Base-by-base conservation (phyloP, 2,113 vertebrate genomes). In the Lycocorax pyrrhopterus region DNA sequence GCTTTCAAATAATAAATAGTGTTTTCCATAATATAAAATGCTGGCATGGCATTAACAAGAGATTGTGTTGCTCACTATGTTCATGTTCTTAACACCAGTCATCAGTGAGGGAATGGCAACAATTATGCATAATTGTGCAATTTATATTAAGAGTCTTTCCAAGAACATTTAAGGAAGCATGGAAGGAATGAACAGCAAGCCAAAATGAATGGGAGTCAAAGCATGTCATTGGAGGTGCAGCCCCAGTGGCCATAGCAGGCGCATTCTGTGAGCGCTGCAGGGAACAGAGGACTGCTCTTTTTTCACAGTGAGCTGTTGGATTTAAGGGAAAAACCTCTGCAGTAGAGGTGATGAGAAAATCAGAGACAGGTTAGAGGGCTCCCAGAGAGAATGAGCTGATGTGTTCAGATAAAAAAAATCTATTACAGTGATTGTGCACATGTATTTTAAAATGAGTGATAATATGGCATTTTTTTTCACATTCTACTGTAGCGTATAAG, bases 51-150 rank as follows among this genome's bases (percentile, higher is more conserved):
- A 90, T 86, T 95, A 87, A 49, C 47, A 75, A 68, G 69, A 60
- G 52, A 46, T 72, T 37, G 5, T 92, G 83, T 92, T 93, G 76
- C 73, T 89, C 68, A 75, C 59, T 72, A 0, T 66, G 43, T 87
- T 93, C 83, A 13, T 90, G 39, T 83, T 95, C 89, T 82, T 91
- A 83, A 81, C 76, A 62, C 41, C 63, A 84, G 59, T 85, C 87
- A 87, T 92, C 80, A 87, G 73, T 60, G 89, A 89, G 69, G 60
- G 78, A 93, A 94, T 87, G 76, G 87, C 90, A 94, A 92, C 84
- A 94, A 78, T 95, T 92, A 89, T 35, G 49, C 92, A 47, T 74
- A 84, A 97, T 95, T 90, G 83, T 96, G 93, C 92, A 92, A 93
- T 95, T 93, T 94, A 77, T 80, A 47, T 63, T 44, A 85, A 85